Conservation (phyloP, 2,888 invertebrate genomes). For the Petrolisthes manimaculis region DNA sequence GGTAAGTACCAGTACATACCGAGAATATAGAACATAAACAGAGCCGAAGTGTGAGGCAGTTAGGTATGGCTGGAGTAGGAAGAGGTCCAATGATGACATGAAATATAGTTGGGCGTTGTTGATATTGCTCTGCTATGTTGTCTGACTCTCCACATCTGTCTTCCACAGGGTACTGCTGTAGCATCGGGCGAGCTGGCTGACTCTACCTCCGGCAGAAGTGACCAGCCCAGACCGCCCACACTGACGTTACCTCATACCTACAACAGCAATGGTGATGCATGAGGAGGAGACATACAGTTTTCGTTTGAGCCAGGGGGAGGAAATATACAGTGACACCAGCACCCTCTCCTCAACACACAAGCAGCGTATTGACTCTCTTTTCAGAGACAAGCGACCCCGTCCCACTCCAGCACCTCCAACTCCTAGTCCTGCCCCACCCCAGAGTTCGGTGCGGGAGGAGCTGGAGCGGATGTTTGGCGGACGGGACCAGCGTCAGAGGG, state of each 20-base stretch:
- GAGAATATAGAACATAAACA: too few relatives aligned
- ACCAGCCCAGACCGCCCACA: neutral
- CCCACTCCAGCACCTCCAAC: neutral
- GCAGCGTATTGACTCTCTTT: constrained; percentile 88
- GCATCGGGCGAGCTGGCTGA: too few relatives aligned
- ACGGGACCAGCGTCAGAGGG: constrained; percentile 59
- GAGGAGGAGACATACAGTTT: constrained; percentile 65
- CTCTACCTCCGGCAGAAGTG: neutral
- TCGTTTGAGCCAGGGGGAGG: constrained; percentile 52
- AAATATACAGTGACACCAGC: constrained; percentile 68
- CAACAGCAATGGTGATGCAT: constrained; percentile 38
- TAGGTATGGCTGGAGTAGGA: neutral
- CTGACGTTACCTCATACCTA: neutral
- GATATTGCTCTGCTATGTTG: too few relatives aligned
- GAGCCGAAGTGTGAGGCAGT: too few relatives aligned
- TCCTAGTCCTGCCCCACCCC: constrained; percentile 3
- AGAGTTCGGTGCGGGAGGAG: constrained; percentile 55
- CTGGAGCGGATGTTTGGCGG: constrained; percentile 63
- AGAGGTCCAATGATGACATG: neutral
- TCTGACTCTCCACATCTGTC: too few relatives aligned
- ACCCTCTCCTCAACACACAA: constrained; percentile 76
- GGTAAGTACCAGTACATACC: too few relatives aligned
- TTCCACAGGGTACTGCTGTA: too few relatives aligned
- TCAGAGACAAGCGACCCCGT: constrained; percentile 69
- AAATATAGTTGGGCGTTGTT: too few relatives aligned